Evolutionary conservation across 2,888 invertebrate genomes (phyloP).

Genomic region (Drosophila buzzatii): DNA sequence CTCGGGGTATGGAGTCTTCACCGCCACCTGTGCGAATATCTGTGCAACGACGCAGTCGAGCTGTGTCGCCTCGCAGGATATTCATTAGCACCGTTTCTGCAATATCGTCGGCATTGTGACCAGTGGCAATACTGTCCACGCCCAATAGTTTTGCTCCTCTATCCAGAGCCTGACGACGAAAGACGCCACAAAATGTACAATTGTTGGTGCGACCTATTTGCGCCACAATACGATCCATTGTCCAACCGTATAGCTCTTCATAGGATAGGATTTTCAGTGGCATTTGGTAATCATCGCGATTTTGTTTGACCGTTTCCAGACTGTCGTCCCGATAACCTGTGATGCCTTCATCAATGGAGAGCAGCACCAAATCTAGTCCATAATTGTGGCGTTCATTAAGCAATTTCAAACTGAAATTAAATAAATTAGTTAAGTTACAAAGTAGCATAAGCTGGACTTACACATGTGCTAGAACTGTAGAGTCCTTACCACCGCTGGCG

Average conservation of each 20-base stretch:
- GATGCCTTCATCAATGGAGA: slow-evolving; percentile 99
- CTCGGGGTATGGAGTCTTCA: slow-evolving; percentile 94
- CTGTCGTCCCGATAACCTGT: slow-evolving; percentile 98
- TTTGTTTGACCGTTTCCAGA: slow-evolving; percentile 97
- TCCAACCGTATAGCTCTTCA: slow-evolving; percentile 99
- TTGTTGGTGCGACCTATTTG: slow-evolving; percentile 96
- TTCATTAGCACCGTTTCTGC: slow-evolving; percentile 99
- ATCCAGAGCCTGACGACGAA: slow-evolving; percentile 97
- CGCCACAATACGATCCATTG: slow-evolving; percentile 98
- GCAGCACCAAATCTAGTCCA: slow-evolving; percentile 93
- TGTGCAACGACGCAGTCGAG: slow-evolving; percentile 96
- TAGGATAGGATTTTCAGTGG: slow-evolving; percentile 98
- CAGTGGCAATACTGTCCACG: slow-evolving; percentile 98
- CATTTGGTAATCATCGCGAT: slow-evolving; percentile 96
- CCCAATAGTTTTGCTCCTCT: slow-evolving; percentile 95
- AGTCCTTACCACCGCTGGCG: slow-evolving; percentile 98
- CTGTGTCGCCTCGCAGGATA: slow-evolving; percentile 97
- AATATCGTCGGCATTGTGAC: slow-evolving; percentile 98
- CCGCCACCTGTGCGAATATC: slow-evolving; percentile 93
- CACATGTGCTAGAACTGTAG: slow-evolving; percentile 97
- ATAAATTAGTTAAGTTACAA: background rate
- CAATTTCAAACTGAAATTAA: slow-evolving; percentile 88
- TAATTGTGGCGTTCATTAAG: slow-evolving; percentile 96
- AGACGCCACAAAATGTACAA: slow-evolving; percentile 98
- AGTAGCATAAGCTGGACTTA: slow-evolving; percentile 42